Evolutionary conservation across 2,888 invertebrate genomes (phyloP).

Genomic region (Nomada goodeniana): DNA sequence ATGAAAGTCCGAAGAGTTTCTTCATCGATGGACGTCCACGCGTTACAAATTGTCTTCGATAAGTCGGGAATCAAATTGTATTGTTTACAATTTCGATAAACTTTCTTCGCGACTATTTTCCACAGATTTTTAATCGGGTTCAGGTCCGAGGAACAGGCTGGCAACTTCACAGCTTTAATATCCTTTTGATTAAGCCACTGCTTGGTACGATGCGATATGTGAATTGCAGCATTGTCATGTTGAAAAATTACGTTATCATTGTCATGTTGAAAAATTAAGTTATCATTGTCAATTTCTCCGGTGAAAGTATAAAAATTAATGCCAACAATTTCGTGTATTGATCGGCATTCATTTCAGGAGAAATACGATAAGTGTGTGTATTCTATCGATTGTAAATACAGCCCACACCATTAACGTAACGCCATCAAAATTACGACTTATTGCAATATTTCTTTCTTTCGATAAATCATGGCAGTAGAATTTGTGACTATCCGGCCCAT

Average conservation of each 20-base stretch:
- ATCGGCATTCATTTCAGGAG: background rate
- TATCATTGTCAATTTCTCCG: too few species aligned
- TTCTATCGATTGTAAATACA: background rate
- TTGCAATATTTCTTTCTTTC: background rate
- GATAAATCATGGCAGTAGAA: background rate
- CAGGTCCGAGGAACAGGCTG: background rate
- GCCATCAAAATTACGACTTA: background rate
- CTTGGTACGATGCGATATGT: background rate
- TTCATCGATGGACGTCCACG: too few species aligned
- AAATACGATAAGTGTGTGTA: background rate
- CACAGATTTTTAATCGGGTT: background rate
- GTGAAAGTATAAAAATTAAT: too few species aligned
- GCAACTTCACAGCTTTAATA: background rate
- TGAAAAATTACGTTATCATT: conserved; percentile 11
- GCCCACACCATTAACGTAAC: background rate
- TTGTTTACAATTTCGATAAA: too few species aligned
- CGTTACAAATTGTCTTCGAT: too few species aligned
- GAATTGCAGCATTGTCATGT: conserved; percentile 10
- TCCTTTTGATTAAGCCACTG: background rate
- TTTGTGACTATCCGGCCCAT: background rate
- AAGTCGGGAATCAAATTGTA: too few species aligned
- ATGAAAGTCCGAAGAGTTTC: too few species aligned
- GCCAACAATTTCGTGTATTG: too few species aligned
- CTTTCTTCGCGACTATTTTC: background rate
- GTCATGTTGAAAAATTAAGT: conserved; percentile 22